Conservation (phyloP, 2,888 invertebrate genomes). For the Clostera curtula region DNA sequence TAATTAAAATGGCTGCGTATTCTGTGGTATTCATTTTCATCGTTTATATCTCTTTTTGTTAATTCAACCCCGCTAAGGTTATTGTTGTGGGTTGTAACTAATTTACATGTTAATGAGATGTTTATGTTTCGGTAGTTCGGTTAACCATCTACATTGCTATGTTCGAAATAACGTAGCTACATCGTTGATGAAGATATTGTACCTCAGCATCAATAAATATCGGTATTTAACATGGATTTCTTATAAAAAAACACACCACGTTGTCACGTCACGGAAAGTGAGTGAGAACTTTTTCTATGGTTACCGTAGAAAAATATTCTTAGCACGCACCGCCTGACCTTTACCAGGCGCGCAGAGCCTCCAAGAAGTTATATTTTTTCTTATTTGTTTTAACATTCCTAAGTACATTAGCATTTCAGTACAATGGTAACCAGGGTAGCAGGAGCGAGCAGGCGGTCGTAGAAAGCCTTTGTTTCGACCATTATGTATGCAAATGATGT, state of each 20-base stretch:
- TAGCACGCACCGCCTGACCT: constrained; percentile 15
- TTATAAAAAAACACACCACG: neutral
- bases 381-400: constrained; percentile 46
- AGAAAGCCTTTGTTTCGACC: constrained; percentile 60
- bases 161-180: too few species aligned
- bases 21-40: constrained; percentile 67
- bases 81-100: constrained; percentile 65
- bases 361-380: constrained; percentile 13
- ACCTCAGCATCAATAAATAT: too few species aligned
- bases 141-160: constrained; percentile 29
- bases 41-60: constrained; percentile 66
- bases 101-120: constrained; percentile 71
- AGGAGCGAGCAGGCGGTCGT: constrained; percentile 56
- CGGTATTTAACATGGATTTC: too few species aligned
- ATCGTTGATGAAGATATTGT: too few species aligned
- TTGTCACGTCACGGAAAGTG: neutral
- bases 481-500: constrained; percentile 57
- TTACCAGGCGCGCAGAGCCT: constrained; percentile 16
- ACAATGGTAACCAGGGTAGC: constrained; percentile 55
- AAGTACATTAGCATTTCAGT: constrained; percentile 59
- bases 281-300: neutral
- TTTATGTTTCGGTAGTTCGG: constrained; percentile 37
- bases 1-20: constrained; percentile 70
- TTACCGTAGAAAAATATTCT: constrained; percentile 4
- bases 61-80: constrained; percentile 50